A percentile compares a stretch with the other conserved stretches of the same genome.
Conservation (phyloP, 2,888 invertebrate species). For the Pandemis cinnamomeana region DNA sequence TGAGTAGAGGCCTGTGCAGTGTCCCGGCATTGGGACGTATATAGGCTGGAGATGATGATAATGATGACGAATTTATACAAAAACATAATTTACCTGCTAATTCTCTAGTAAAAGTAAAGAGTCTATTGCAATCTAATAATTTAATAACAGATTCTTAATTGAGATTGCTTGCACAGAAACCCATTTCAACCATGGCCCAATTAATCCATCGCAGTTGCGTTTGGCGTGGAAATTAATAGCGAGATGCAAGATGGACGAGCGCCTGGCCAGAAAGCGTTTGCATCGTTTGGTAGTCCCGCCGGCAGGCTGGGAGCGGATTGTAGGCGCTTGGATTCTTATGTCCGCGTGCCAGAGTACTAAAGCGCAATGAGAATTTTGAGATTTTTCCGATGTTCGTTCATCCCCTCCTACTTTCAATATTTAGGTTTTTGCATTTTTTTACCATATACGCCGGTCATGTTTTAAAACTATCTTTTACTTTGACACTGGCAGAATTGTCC, state of each 20-base stretch:
- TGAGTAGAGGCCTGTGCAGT: no score
- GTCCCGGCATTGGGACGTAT: no score
- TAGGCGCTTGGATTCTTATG: constrained; percentile 19
- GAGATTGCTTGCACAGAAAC: neutral
- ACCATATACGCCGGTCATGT: no score
- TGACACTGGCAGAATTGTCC: no score
- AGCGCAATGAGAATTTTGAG: neutral
- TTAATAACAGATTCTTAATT: neutral
- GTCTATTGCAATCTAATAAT: neutral
- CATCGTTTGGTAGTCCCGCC: constrained; percentile 1
- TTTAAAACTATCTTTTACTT: no score
- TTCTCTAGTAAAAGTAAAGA: no score
- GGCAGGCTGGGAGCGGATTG: neutral
- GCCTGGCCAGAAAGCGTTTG: constrained; percentile 24
- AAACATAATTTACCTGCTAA: no score
- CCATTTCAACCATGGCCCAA: neutral
- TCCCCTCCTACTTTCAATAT: no score
- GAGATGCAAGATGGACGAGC: constrained; percentile 13
- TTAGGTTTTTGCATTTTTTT: neutral
- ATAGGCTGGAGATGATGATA: no score
- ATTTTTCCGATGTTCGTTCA: no score
- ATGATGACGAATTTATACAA: no score
- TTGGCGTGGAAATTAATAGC: constrained; percentile 17
- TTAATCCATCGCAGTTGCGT: neutral
- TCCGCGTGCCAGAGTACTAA: neutral